Percentiles rank a stretch among this genome's conserved stretches.
Evolutionary conservation across 2,113 vertebrate species (phyloP).

Genomic region (Artemisiospiza belli): DNA sequence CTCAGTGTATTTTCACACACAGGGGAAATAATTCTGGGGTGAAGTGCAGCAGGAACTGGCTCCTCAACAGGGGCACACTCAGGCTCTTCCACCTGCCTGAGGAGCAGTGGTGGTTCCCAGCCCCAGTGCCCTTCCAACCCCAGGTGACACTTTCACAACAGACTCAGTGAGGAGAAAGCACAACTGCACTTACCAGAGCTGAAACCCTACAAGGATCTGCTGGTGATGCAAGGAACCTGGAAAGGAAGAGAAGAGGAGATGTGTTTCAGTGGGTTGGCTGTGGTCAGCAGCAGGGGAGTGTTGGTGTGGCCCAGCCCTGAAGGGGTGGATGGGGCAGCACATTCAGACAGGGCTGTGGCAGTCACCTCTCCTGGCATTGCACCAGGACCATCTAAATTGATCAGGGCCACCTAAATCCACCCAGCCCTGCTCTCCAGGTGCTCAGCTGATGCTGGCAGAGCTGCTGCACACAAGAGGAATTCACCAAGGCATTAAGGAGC

Average conservation of each 20-base stretch:
- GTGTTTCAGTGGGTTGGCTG: neutral
- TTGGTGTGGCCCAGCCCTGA: neutral
- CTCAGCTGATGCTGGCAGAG: neutral
- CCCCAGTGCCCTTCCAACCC: neutral
- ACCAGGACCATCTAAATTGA: neutral
- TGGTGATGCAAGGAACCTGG: constrained; percentile 6
- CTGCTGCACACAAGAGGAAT: neutral
- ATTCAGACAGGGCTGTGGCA: neutral
- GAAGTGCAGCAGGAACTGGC: neutral
- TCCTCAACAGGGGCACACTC: neutral
- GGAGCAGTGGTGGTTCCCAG: neutral
- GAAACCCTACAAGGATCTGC: constrained; percentile 3
- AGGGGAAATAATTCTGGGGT: neutral
- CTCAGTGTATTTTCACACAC: neutral
- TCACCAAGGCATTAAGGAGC: neutral
- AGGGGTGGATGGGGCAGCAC: neutral
- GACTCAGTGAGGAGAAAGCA: neutral
- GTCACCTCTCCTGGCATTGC: neutral
- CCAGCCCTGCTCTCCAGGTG: fast-evolving
- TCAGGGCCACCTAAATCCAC: neutral
- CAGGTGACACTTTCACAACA: fast-evolving
- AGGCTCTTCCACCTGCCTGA: neutral
- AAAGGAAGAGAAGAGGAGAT: neutral
- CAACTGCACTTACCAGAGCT: constrained; percentile 50
- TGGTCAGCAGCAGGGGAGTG: neutral